A percentile compares a stretch with the other conserved stretches of the same genome.
These are phyloP conservation scores for Crocidura indochinensis DNA, from an alignment of 2,797 vertebrate genomes.

Conservation along the genomic window DNA sequence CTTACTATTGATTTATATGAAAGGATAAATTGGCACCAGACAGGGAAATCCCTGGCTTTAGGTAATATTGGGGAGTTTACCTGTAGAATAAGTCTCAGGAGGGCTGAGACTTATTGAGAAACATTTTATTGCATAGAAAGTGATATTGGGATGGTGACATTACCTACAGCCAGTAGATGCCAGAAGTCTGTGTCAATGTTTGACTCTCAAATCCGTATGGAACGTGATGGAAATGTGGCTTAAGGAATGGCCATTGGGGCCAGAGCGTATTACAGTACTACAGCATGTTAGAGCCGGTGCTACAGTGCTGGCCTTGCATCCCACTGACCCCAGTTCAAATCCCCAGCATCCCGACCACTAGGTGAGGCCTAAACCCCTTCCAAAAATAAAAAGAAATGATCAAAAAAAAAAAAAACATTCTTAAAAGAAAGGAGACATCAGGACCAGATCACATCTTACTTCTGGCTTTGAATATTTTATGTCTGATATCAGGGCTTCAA, in stretches of 20 bases:
- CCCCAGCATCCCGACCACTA: no score
- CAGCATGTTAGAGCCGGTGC: no score
- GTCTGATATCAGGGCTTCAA: background rate
- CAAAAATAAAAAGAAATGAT: no score
- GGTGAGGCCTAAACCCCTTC: no score
- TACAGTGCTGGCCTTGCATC: no score
- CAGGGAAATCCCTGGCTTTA: conserved; percentile 77
- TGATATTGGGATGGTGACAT: background rate
- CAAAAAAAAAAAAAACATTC: no score
- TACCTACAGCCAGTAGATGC: conserved; percentile 58
- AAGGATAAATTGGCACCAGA: conserved; percentile 79
- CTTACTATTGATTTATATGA: conserved; percentile 73
- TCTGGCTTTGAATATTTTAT: background rate
- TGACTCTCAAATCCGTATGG: conserved; percentile 39
- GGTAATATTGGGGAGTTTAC: conserved; percentile 58
- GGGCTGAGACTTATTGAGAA: background rate
- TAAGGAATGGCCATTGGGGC: background rate
- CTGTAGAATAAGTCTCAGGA: conserved; percentile 43
- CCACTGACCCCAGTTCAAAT: no score
- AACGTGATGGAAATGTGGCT: background rate
- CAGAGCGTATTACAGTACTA: no score
- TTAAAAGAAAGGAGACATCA: no score
- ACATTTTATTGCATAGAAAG: conserved; percentile 31
- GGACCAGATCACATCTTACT: background rate
- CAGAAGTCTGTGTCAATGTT: conserved; percentile 62